Conservation (phyloP, 2,797 vertebrate species). For the Coilia nasus region DNA sequence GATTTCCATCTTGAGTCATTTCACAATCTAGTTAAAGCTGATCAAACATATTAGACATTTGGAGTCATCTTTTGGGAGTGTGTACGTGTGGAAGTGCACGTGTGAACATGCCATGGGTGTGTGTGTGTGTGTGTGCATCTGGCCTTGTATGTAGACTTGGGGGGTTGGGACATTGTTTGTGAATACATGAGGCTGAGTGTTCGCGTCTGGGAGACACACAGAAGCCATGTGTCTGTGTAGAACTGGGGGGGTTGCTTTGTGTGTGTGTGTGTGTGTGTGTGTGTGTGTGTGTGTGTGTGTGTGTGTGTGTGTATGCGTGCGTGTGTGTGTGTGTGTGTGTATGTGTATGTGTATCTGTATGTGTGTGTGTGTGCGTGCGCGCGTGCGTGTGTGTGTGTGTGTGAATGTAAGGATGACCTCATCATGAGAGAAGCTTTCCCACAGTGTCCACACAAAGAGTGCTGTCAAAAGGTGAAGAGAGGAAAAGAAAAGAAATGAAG, state of each 20-base stretch:
- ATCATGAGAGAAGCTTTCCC: conserved; percentile 81
- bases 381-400: conserved; percentile 25
- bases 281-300: conserved; percentile 37
- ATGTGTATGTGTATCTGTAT: neutral
- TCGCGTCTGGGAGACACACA: neutral
- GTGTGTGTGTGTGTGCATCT: conserved; percentile 33
- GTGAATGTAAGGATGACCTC: conserved; percentile 71
- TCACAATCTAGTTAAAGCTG: neutral
- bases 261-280: conserved; percentile 32
- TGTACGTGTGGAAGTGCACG: neutral
- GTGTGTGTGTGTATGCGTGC: conserved; percentile 10
- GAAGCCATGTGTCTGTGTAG: neutral
- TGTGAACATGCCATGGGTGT: neutral
- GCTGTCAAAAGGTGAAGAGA: conserved; percentile 79
- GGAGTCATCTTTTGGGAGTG: neutral
- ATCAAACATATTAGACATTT: neutral
- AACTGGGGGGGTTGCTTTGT: conserved; percentile 7
- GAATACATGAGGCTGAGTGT: neutral
- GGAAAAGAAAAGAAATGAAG: conserved; percentile 76
- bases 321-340: conserved; percentile 34
- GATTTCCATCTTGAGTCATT: neutral
- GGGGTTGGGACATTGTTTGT: conserved; percentile 13
- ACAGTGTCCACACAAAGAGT: conserved; percentile 80
- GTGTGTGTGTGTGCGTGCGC: conserved; percentile 13
- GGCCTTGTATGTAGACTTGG: neutral